phyloP scores from a whole-genome alignment of 2,113 vertebrate species.

The Halcyon malimbica region DNA sequence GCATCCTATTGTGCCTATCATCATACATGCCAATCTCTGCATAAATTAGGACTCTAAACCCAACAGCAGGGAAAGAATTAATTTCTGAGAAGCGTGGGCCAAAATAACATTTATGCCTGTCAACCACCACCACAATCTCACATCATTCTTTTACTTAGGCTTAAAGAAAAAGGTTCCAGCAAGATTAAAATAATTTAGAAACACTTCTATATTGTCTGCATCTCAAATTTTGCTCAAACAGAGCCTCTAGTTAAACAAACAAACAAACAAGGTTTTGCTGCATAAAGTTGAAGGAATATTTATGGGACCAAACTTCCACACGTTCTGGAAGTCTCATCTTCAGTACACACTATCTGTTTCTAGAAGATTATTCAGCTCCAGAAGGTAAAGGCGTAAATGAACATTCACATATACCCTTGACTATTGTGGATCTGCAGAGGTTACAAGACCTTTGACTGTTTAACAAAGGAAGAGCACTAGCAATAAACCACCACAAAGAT shows the following conservation, averaged over 20 bases:
- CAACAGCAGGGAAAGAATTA: conserved; percentile 4
- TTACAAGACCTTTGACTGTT: not conserved
- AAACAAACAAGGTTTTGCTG: not conserved
- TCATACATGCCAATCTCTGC: not conserved
- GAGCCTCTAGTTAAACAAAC: not conserved
- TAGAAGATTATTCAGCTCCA: not conserved
- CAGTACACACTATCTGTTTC: not conserved
- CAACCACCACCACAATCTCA: not conserved
- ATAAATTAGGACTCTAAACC: conserved; percentile 9
- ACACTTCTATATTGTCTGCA: not conserved
- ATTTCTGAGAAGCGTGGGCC: not conserved
- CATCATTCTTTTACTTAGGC: not conserved
- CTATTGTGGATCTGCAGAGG: not conserved
- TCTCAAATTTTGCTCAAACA: not conserved
- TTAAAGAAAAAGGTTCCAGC: not conserved
- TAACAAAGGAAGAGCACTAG: not conserved
- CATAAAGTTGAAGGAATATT: not conserved
- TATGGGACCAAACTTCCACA: not conserved
- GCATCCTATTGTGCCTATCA: conserved; percentile 7
- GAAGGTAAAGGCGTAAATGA: not conserved
- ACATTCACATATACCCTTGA: not conserved
- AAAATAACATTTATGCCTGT: conserved; percentile 1
- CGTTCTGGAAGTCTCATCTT: not conserved
- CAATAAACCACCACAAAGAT: conserved; percentile 21
- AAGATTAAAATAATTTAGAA: conserved; percentile 5